Percentiles rank a stretch among this genome's conserved stretches.
Conservation (phyloP, 2,113 vertebrate genomes). For the Gambusia affinis region DNA sequence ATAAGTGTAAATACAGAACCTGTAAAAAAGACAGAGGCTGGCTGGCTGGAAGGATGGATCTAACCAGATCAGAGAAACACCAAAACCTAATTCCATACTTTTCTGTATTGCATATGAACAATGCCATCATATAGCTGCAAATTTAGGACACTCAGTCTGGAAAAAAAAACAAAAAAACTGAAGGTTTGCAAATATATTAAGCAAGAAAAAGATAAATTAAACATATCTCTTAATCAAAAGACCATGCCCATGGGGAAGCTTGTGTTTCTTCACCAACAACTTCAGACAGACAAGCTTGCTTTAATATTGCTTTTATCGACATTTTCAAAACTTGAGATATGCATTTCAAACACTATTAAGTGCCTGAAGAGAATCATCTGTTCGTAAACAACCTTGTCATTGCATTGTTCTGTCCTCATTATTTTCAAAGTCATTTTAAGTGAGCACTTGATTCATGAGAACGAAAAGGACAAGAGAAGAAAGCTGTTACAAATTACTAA, state of each 20-base stretch:
- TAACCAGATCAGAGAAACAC: background rate
- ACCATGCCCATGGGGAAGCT: constrained; percentile 37
- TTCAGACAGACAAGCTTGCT: constrained; percentile 41
- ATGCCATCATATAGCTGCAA: constrained; percentile 10
- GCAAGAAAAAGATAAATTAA: constrained; percentile 61
- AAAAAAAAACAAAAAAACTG: constrained; percentile 9
- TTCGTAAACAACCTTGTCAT: constrained; percentile 24
- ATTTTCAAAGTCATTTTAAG: constrained; percentile 60
- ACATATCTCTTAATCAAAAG: constrained; percentile 55
- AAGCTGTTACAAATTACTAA: constrained; percentile 58
- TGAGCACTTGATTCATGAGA: constrained; percentile 47
- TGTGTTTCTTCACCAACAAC: constrained; percentile 53
- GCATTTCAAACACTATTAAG: constrained; percentile 24
- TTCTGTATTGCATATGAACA: background rate
- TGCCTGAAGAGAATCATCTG: constrained; percentile 28
- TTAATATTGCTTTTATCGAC: constrained; percentile 47
- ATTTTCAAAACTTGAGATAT: constrained; percentile 27
- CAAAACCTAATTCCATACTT: background rate
- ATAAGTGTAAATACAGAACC: background rate
- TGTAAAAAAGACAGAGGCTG: background rate
- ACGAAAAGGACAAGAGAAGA: constrained; percentile 55
- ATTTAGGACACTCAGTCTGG: constrained; percentile 27
- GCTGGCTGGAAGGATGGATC: background rate
- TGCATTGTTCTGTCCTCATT: constrained; percentile 39
- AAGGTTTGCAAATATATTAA: constrained; percentile 46